These are phyloP conservation scores for Ectemnius continuus DNA, from an alignment of 2,888 invertebrate species.

Conservation along the genomic window DNA sequence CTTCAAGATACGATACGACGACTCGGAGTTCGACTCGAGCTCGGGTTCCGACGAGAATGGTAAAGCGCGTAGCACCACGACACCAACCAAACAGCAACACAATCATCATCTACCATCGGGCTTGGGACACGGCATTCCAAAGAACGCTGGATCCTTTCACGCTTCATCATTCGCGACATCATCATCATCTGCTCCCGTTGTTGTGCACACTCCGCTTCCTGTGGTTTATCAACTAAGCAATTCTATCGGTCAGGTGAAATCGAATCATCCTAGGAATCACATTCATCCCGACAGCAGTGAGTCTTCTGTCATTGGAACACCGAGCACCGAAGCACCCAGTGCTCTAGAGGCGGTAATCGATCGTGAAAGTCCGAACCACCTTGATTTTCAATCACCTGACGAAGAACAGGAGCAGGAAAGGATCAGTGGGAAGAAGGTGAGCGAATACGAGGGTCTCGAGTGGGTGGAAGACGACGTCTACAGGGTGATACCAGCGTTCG, in stretches of 20 bases:
- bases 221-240: constrained; percentile 49
- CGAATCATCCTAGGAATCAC: constrained; percentile 18
- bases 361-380: background rate
- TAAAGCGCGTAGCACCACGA: constrained; percentile 22
- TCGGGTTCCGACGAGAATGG: constrained; percentile 64
- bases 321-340: background rate
- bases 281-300: background rate
- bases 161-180: constrained; percentile 31
- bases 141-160: constrained; percentile 60
- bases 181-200: constrained; percentile 34
- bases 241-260: constrained; percentile 18
- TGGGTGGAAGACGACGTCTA: constrained; percentile 76
- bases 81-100: constrained; percentile 2
- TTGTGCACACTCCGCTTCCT: constrained; percentile 51
- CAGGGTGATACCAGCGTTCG: constrained; percentile 71
- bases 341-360: background rate
- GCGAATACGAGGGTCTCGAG: constrained; percentile 73
- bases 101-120: constrained; percentile 32
- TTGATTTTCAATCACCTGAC: background rate
- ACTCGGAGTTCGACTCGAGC: constrained; percentile 71
- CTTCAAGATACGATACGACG: constrained; percentile 74
- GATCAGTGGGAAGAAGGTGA: constrained; percentile 35
- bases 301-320: constrained; percentile 1
- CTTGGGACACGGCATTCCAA: constrained; percentile 37
- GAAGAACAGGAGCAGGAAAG: constrained; percentile 26